phyloP scores from a whole-genome alignment of 2,113 vertebrate species.

The Uropsilus gracilis region DNA sequence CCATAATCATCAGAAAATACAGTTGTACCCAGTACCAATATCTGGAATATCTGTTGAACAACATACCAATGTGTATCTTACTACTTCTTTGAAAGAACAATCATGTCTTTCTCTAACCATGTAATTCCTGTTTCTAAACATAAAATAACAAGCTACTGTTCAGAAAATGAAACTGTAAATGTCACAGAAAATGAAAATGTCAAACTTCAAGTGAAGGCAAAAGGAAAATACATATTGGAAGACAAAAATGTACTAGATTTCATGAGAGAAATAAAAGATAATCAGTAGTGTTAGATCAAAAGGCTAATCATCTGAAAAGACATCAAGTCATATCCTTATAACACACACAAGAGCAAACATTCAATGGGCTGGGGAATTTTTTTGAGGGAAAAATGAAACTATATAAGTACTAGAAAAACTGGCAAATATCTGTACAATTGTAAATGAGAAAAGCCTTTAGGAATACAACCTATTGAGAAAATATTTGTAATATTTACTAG shows the following conservation, averaged over 20 bases:
- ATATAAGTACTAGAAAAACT: conserved; percentile 20
- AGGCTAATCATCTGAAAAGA: neutral
- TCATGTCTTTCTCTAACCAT: neutral
- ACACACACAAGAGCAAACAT: neutral
- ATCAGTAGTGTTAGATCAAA: neutral
- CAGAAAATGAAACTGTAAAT: neutral
- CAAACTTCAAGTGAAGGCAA: neutral
- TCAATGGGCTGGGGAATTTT: neutral
- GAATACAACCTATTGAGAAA: neutral
- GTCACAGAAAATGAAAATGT: neutral
- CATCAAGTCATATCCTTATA: neutral
- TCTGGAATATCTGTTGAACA: neutral
- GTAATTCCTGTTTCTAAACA: neutral
- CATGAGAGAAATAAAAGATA: neutral
- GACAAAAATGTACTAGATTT: neutral
- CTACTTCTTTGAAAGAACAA: neutral
- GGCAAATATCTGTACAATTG: neutral
- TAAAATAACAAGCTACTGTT: neutral
- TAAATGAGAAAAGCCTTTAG: neutral
- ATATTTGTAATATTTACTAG: neutral
- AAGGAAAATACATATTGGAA: neutral
- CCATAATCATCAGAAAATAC: neutral
- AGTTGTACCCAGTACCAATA: neutral
- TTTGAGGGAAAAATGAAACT: conserved; percentile 44
- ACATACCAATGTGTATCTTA: neutral